Evolutionary conservation across 2,888 invertebrate species (phyloP), one percentile per base, ranked within the genome.

Genomic region (Brachyptera putata): DNA sequence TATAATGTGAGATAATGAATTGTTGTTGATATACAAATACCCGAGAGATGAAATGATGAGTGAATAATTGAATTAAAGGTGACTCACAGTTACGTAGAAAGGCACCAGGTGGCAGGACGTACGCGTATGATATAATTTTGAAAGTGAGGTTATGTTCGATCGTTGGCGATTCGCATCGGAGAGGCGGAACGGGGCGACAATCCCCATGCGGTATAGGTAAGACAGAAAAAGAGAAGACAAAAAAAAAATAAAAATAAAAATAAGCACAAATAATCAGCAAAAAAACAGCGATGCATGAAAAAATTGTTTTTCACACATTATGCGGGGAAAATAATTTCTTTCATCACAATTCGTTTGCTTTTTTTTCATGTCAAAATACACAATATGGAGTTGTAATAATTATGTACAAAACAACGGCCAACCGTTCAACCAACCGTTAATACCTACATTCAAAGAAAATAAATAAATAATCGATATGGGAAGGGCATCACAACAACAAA

Each of bases 141-240:
- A 18, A n/a, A 21, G 46, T 46, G n/a, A 21, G 22, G 3, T 46
- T 46, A 24, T 46, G 46, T 46, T 36, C 34, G 36, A 21, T 18
- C 18, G 37, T 53, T 53, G 36, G 7, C 22, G 22, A 21, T 26
- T 53, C 53, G 34, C 53, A 53, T 53, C 34, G n/a, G n/a, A n/a
- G n/a, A n/a, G n/a, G n/a, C n/a, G n/a, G n/a, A n/a, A n/a, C n/a
- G n/a, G n/a, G n/a, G n/a, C n/a, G 24, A 21, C 11, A 30, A 30
- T 18, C 21, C 43, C 43, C 53, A 53, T 53, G 53, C 36, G 18
- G 50, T n/a, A 30, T 24, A 73, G 77, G 76, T 78, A 77, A 79
- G 75, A 77, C 74, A 75, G 73, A 77, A 76, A 76, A 73, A 74
- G 73, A 75, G 72, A 77, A 73, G 77, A 76, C 76, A 78, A 79